phyloP scores from a whole-genome alignment of 2,888 invertebrate genomes.

The Tolmerus cingulatus region DNA sequence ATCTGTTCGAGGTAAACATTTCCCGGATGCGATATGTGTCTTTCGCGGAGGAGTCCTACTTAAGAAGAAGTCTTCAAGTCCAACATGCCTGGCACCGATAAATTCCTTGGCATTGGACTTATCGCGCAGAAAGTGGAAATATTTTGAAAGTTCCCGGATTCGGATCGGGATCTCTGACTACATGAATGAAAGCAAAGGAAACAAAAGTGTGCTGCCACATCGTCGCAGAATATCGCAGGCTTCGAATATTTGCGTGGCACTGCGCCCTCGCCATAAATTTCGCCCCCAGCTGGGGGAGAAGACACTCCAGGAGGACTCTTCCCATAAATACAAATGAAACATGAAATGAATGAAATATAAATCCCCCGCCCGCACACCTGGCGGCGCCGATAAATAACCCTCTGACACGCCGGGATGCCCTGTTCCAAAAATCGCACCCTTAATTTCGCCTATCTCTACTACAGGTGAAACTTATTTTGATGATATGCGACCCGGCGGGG shows the following conservation, averaged over 20 bases:
- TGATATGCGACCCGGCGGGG: slow-evolving; percentile 8
- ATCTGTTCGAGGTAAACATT: not conserved
- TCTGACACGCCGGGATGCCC: not conserved
- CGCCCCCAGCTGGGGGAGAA: not conserved
- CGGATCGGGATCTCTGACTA: not conserved
- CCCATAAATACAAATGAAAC: slow-evolving; percentile 37
- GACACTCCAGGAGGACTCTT: not conserved
- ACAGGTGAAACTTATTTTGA: slow-evolving; percentile 26
- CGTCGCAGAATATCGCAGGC: not conserved
- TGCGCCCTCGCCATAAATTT: not conserved
- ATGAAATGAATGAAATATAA: slow-evolving; percentile 37
- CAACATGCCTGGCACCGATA: not conserved
- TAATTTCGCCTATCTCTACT: not conserved
- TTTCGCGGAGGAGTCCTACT: not conserved
- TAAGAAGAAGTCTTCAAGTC: not conserved
- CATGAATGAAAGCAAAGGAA: not conserved
- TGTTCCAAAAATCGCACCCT: not conserved
- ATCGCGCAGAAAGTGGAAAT: not conserved
- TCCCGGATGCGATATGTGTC: not conserved
- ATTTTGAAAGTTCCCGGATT: not conserved
- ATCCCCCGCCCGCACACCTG: not conserved
- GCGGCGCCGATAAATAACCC: slow-evolving; percentile 17
- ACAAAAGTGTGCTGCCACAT: not conserved
- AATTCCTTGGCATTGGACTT: not conserved
- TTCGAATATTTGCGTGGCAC: not conserved